Percentiles rank a stretch among this genome's conserved stretches.
These are phyloP conservation scores for Andricus grossulariae DNA, from an alignment of 1,140 invertebrate genomes.

Conservation along the genomic window DNA sequence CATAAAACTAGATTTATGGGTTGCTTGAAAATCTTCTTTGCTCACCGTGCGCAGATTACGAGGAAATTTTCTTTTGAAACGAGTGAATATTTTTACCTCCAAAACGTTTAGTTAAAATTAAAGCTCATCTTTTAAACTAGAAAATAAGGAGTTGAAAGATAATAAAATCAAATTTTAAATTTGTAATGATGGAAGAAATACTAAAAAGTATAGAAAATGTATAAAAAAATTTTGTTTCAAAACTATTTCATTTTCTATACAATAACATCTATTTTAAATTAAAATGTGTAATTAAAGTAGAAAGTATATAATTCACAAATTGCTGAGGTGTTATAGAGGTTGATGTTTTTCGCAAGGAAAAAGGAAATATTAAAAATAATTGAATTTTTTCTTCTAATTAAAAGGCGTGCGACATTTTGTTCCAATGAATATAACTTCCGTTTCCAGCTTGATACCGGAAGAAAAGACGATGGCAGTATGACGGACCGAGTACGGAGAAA, in stretches of 20 bases:
- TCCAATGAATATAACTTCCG: constrained; percentile 2
- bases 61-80: neutral
- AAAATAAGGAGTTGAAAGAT: no score
- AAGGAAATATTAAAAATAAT: neutral
- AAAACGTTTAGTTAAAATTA: neutral
- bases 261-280: no score
- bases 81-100: neutral
- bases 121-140: no score
- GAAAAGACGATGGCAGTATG: constrained; percentile 7
- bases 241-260: no score
- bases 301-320: no score
- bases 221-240: no score
- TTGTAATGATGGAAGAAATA: no score
- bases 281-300: no score
- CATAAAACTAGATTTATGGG: neutral
- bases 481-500: constrained; percentile 42
- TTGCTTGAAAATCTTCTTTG: constrained; percentile 4
- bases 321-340: no score
- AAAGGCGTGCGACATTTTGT: constrained; percentile 7
- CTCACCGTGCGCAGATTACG: neutral
- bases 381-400: neutral
- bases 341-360: neutral
- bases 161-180: no score
- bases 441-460: neutral
- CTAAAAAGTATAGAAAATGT: no score